Base-by-base conservation (phyloP, 2,888 invertebrate genomes). In the Altica lythri region DNA sequence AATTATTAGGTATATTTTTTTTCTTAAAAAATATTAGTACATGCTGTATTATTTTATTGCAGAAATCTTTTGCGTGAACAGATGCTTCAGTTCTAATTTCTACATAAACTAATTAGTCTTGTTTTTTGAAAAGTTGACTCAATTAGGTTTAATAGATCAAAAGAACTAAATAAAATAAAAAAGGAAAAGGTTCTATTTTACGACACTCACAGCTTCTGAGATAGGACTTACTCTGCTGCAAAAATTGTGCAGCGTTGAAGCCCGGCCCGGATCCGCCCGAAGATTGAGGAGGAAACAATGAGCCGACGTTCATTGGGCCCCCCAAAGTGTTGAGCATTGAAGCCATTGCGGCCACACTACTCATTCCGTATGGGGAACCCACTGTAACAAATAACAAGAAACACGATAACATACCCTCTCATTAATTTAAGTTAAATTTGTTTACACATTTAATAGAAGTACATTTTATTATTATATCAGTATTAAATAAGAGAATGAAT, bases 201-300 rank as follows among this genome's bases (percentile, higher is more conserved):
- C 60, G 57, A 60, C 58, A 63, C 63, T 65, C 63, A 63, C 60
- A 53, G 60, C 56, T 58, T 53, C 42, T 57, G 43, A 49, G 37
- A 52, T 52, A 35, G 37, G 68, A 87, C 88, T 88, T 86, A 90
- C 90, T 89, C 83, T 90, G 90, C 78, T 90, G 89, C 78, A 91
- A 82, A 75, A 90, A 83, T 73, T 90, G 87, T 75, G 89, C 88
- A 72, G 89, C 86, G 81, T 82, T 86, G 78, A 82, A 84, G 45
- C 82, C 83, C 69, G 72, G 70, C 35, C 69, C 71, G 45, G 61
- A 60, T 14, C 62, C 63, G 29, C 60, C 64, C 4, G 47, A 59
- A 63, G 56, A 64, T 69, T 55, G 66, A 57, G 57, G 67, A 62
- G 52, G 66, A 58, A 53, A 72, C 66, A 53, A 71, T 35, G 68